Base-by-base conservation (phyloP, 2,113 vertebrate genomes). In the Scalopus aquaticus region DNA sequence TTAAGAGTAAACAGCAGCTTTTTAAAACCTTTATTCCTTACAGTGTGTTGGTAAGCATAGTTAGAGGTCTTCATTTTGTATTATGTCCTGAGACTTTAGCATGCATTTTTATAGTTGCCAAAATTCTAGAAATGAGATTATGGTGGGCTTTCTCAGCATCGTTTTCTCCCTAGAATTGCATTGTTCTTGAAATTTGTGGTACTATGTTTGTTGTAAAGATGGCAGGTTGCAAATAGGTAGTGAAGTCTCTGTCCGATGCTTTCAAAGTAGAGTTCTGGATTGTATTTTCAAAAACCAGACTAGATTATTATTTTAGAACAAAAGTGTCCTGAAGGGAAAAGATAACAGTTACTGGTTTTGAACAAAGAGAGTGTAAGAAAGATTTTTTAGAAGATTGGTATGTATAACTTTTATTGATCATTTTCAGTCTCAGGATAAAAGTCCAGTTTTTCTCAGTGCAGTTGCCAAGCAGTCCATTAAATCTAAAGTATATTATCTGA, bases 391-490 rank as follows among this genome's bases (percentile, higher is more conserved):
- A 65, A 77, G 60, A n/a, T 28, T 56, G 15, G n/a, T n/a, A 22
- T 1, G 37, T 60, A 15, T 84, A 49, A 42, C 51, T 17, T 32
- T 86, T 78, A 60, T n/a, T 58, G 83, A 54, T 30, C 9, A 2
- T 85, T 97, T 93, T 89, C 78, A 58, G 78, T 28, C 62, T 82
- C 37, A 81, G 51, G 81, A 28, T 67, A 67, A 77, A 89, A 37
- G 79, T 73, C 6, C 35, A 20, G 49, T 49, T 69, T 60, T 77
- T 76, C 44, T 67, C 22, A n/a, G 30, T 93, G 54, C 6, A 44
- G 54, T 87, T 89, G 86, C 89, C 86, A 81, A 54, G 46, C 87
- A 92, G 56, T 70, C 84, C 42, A 74, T 22, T 60, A n/a, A 73
- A 44, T 60, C 58, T 73, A 11, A 65, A 69, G 54, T 35, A 44